Base-by-base conservation (phyloP, 2,113 vertebrate species). In the Xiphias gladius region DNA sequence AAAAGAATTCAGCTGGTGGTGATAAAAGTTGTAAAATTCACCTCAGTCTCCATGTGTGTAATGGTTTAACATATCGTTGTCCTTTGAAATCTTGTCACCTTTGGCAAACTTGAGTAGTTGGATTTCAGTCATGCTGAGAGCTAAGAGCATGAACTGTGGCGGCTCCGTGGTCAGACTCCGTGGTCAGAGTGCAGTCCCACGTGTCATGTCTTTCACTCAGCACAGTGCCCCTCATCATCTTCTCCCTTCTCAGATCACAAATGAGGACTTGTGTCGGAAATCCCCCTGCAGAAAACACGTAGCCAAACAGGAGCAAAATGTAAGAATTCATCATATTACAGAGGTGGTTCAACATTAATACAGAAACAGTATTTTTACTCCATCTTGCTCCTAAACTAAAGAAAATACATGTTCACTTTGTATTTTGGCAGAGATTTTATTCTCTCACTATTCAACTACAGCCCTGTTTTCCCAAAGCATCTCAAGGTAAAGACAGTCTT, bases 191-290 rank as follows among this genome's bases (percentile, higher is more conserved):
- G 92, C 90, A 87, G 91, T 88, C 71, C 76, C 80, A 95, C 95
- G 93, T 94, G 93, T 94, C 92, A 91, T 83, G 80, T 86, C 89
- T 71, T 43, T 71, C 82, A 17, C 74, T 86, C 86, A 63, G 88
- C 84, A 75, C 85, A 1, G 64, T 39, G 32, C 79, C 86, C 93
- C 83, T 74, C 85, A 16, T 71, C 85, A 32, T 80, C 86, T 55
- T 79, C 89, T 63, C 28, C 26, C 30, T 79, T 74, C 67, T 97
- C 95, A 99, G 89, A 99, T 99, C 93, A 99, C 96, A n/a, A 99
- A 99, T 0, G 98, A 99, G 2, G 98, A 99, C 93, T 99, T 99
- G 95, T 99, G 98, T 89, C 98, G 96, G 95, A 99, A 99, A 94
- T 99, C 97, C 0, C 98, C 98, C 98, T 99, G 95, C 55, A 93